phyloP scores from a whole-genome alignment of 37 sponge, comb jelly and placozoan genomes.

The Haliclona indistincta region DNA sequence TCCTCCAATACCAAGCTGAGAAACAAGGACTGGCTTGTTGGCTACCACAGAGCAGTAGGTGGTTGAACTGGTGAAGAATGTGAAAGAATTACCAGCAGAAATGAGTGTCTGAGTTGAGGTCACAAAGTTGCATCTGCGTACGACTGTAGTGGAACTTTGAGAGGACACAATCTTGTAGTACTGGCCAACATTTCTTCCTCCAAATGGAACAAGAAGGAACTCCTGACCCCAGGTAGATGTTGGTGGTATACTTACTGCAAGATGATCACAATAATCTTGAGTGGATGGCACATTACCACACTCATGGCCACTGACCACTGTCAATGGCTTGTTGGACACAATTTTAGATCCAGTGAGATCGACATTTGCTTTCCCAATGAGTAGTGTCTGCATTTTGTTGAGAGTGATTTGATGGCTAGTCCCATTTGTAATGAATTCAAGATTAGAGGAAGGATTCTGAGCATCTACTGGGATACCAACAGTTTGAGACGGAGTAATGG shows the following conservation, averaged over 20 bases:
- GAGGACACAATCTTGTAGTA: background rate
- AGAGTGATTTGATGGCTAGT: background rate
- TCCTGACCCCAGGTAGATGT: background rate
- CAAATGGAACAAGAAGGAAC: slow-evolving; percentile 4
- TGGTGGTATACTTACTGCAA: background rate
- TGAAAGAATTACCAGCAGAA: too few relatives aligned
- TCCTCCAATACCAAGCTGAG: too few relatives aligned
- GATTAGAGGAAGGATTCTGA: background rate
- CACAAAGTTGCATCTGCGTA: too few relatives aligned
- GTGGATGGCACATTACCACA: background rate
- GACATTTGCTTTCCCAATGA: background rate
- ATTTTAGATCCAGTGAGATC: slow-evolving; percentile 2
- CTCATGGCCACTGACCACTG: background rate
- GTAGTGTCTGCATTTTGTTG: background rate
- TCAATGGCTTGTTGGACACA: slow-evolving; percentile 5
- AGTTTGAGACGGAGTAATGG: background rate
- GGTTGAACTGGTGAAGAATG: too few relatives aligned
- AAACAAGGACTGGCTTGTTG: too few relatives aligned
- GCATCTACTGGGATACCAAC: background rate
- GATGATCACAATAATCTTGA: background rate
- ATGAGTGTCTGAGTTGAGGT: too few relatives aligned
- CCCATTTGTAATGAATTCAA: background rate
- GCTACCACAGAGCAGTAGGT: too few relatives aligned
- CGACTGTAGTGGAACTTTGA: too few relatives aligned
- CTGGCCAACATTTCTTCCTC: background rate